Percentiles rank a stretch among this genome's conserved stretches.
These are phyloP conservation scores for Drosophila rubida DNA, from an alignment of 2,888 invertebrate genomes.

Conservation along the genomic window DNA sequence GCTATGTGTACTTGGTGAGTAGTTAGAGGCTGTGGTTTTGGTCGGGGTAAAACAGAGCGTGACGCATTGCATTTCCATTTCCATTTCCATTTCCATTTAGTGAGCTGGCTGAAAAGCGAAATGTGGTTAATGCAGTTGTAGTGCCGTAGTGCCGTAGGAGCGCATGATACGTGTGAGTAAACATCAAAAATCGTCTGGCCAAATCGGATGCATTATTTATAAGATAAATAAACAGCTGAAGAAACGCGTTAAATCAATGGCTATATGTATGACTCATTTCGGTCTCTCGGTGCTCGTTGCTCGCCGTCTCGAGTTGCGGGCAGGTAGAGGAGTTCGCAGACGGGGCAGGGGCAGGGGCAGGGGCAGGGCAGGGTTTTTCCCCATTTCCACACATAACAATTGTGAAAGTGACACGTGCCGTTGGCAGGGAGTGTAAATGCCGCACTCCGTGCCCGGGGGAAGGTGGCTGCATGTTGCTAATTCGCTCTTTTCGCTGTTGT, in stretches of 20 bases:
- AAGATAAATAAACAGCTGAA: conserved; percentile 29
- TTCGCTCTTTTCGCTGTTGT: conserved; percentile 12
- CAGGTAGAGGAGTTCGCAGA: conserved; percentile 5
- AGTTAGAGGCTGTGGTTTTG: conserved; percentile 11
- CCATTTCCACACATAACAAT: conserved; percentile 37
- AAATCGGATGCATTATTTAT: conserved; percentile 41
- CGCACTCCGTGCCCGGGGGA: background rate
- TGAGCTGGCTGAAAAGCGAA: conserved; percentile 39
- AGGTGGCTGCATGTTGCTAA: conserved; percentile 9
- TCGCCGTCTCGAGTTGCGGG: background rate
- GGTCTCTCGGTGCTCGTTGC: background rate
- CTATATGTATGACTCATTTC: conserved; percentile 37
- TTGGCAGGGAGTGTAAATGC: background rate
- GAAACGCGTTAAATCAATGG: conserved; percentile 26
- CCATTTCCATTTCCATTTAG: conserved; percentile 23
- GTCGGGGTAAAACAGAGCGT: conserved; percentile 57
- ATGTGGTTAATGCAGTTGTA: conserved; percentile 35
- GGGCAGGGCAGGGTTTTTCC: no score
- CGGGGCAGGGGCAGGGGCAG: no score
- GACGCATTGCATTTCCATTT: conserved; percentile 66
- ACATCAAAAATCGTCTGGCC: background rate
- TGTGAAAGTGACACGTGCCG: conserved; percentile 75
- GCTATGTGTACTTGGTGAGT: background rate
- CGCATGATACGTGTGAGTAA: conserved; percentile 29
- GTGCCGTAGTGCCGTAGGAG: background rate